These are phyloP conservation scores for Tadarida brasiliensis DNA, from an alignment of 2,797 vertebrate species.

Conservation along the genomic window DNA sequence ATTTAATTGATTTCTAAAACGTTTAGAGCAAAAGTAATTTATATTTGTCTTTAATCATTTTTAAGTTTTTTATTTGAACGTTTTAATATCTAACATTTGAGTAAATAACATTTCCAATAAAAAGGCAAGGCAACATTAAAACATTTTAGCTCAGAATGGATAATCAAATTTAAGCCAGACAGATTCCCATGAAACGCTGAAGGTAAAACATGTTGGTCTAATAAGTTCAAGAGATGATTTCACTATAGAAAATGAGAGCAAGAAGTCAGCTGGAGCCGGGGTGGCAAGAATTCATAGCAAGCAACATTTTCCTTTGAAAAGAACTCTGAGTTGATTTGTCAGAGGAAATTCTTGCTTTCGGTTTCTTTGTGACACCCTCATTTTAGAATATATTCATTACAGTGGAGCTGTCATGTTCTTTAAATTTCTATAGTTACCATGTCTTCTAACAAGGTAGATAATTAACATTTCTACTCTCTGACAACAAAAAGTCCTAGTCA, in stretches of 20 bases:
- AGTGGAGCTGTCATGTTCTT: neutral
- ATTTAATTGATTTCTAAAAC: neutral
- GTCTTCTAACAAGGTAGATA: neutral
- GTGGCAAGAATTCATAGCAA: neutral
- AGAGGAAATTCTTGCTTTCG: constrained; percentile 44
- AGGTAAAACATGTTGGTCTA: constrained; percentile 8
- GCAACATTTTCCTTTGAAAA: neutral
- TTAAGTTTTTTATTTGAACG: neutral
- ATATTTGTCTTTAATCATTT: constrained; percentile 2
- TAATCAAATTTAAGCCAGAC: constrained; percentile 25
- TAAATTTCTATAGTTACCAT: constrained; percentile 26
- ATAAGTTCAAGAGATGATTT: neutral
- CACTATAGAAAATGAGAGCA: neutral
- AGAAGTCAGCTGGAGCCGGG: neutral
- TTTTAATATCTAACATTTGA: neutral
- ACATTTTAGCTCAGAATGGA: constrained; percentile 31
- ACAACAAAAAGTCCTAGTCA: constrained; percentile 16
- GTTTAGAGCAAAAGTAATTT: constrained; percentile 45
- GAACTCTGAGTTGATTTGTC: neutral
- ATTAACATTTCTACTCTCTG: constrained; percentile 24
- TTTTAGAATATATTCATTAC: neutral
- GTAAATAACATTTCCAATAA: neutral
- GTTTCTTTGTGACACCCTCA: neutral
- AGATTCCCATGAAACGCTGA: constrained; percentile 35
- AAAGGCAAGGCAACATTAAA: constrained; percentile 6